Conservation (phyloP, 1,140 invertebrate genomes). For the Atopsyche davidsoni region DNA sequence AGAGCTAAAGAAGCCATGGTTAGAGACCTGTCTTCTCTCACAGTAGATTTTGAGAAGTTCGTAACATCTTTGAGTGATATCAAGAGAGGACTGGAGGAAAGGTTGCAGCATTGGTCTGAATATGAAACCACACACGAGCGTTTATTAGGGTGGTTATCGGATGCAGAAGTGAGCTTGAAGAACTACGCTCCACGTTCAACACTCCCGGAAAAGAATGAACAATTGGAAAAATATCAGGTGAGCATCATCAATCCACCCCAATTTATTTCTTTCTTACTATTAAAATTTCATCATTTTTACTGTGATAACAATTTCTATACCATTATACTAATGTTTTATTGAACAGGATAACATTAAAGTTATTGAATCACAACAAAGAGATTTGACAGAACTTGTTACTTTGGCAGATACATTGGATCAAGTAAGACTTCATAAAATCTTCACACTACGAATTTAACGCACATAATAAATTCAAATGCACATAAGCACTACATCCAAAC, state of each 20-base stretch:
- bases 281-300: conserved; percentile 9
- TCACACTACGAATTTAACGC: conserved; percentile 21
- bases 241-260: conserved; percentile 25
- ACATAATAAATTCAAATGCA: conserved; percentile 4
- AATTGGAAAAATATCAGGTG: conserved; percentile 86
- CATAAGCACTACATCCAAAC: too few relatives aligned
- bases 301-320: conserved; percentile 9
- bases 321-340: conserved; percentile 30
- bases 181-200: conserved; percentile 79
- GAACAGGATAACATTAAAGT: conserved; percentile 69
- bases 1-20: conserved; percentile 76
- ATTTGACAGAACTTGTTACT: conserved; percentile 65
- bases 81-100: conserved; percentile 71
- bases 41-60: conserved; percentile 76
- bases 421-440: conserved; percentile 58
- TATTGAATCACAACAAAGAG: conserved; percentile 63
- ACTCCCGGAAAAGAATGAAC: conserved; percentile 85
- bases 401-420: conserved; percentile 76
- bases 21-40: conserved; percentile 68
- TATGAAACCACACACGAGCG: conserved; percentile 83
- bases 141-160: conserved; percentile 75
- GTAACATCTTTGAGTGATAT: conserved; percentile 68
- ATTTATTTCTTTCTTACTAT: conserved; percentile 9
- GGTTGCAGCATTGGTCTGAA: conserved; percentile 83
- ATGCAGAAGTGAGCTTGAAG: conserved; percentile 81